phyloP scores from a whole-genome alignment of 2,888 invertebrate genomes.

The Leptogaster cylindrica region DNA sequence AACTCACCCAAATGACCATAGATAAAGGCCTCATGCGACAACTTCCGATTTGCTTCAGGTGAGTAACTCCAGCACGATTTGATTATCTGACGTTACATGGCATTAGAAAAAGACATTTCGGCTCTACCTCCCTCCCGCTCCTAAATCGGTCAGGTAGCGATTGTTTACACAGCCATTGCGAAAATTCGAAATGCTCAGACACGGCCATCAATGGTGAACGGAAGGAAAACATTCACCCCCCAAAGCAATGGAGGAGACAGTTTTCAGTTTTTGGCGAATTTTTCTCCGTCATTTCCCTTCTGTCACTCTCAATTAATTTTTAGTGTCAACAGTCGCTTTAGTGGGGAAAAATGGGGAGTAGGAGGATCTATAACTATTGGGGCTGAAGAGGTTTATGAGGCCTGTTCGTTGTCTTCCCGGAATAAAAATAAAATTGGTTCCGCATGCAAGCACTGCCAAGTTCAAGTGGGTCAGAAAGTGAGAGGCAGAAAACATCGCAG shows the following conservation, averaged over 20 bases:
- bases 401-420: background rate
- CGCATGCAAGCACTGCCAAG: slow-evolving; percentile 35
- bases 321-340: slow-evolving; percentile 37
- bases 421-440: slow-evolving; percentile 27
- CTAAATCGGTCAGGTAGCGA: slow-evolving; percentile 18
- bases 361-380: slow-evolving; percentile 10
- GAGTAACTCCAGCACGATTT: slow-evolving; percentile 12
- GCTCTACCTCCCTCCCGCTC: too few relatives aligned
- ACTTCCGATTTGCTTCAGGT: slow-evolving; percentile 35
- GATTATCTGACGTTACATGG: slow-evolving; percentile 34
- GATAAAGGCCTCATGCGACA: slow-evolving; percentile 35
- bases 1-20: slow-evolving; percentile 38
- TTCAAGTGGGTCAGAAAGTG: slow-evolving; percentile 36
- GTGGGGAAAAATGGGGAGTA: too few relatives aligned
- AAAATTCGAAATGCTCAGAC: slow-evolving; percentile 3
- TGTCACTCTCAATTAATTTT: slow-evolving; percentile 43
- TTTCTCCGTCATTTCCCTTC: slow-evolving; percentile 41
- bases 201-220: background rate
- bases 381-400: background rate
- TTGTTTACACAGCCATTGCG: slow-evolving; percentile 30
- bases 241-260: background rate
- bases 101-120: slow-evolving; percentile 38
- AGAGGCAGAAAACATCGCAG: slow-evolving; percentile 35
- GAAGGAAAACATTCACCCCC: slow-evolving; percentile 7
- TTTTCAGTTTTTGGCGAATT: slow-evolving; percentile 24